Percentiles rank a stretch among this genome's conserved stretches.
These are phyloP conservation scores for Oscheius myriophilus DNA, from an alignment of 2,888 invertebrate genomes.

Conservation along the genomic window DNA sequence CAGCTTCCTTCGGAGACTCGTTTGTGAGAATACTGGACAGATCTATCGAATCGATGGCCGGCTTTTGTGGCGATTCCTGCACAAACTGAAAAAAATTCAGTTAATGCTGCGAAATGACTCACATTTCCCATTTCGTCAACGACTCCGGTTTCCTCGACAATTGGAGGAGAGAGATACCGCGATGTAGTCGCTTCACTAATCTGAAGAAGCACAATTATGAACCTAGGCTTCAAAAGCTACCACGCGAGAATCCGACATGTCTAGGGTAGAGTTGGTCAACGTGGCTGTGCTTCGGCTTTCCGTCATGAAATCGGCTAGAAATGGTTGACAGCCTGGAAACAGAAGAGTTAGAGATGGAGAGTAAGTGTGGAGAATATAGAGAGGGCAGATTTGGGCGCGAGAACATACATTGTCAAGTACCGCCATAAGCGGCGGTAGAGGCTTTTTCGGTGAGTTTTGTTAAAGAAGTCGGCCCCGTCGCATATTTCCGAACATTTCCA, in stretches of 20 bases:
- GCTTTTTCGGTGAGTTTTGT: too few species aligned
- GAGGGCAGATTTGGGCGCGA: too few species aligned
- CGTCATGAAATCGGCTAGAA: slow-evolving; percentile 53
- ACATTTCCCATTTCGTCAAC: slow-evolving; percentile 22
- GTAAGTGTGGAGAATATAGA: too few species aligned
- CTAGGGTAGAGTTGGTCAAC: slow-evolving; percentile 29
- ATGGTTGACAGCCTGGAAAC: slow-evolving; percentile 11
- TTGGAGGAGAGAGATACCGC: slow-evolving; percentile 4
- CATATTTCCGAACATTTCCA: too few species aligned
- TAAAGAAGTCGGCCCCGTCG: too few species aligned
- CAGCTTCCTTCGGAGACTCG: slow-evolving; percentile 3
- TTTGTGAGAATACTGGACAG: slow-evolving; percentile 8
- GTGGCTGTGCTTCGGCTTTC: slow-evolving; percentile 53
- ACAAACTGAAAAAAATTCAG: slow-evolving; percentile 3
- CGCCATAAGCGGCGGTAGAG: too few species aligned
- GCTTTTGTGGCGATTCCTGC: slow-evolving; percentile 6
- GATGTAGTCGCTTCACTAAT: slow-evolving; percentile 17
- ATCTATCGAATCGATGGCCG: not conserved
- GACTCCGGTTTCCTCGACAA: slow-evolving; percentile 18
- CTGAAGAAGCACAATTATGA: not conserved
- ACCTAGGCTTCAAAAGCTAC: too few species aligned
- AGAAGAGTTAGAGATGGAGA: not conserved
- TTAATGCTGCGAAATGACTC: not conserved
- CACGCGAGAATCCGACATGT: slow-evolving; percentile 45
- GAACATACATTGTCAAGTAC: too few species aligned